These are phyloP conservation scores for Etheostoma cragini DNA, from an alignment of 2,113 vertebrate genomes.

Conservation along the genomic window DNA sequence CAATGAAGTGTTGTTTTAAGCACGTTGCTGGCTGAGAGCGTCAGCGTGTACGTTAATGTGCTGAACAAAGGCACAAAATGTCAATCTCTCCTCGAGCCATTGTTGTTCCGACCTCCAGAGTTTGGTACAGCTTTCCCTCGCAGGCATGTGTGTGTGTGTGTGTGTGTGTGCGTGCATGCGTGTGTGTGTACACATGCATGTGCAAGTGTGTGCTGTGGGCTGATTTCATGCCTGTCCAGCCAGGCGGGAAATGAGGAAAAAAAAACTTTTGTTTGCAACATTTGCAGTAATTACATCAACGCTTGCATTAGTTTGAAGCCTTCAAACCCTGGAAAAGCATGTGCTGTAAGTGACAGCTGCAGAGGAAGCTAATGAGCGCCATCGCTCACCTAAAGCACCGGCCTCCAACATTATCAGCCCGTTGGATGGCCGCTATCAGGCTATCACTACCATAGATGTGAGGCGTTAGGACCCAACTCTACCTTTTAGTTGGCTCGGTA, in stretches of 20 bases:
- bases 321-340: slow-evolving; percentile 6
- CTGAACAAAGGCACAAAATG: slow-evolving; percentile 36
- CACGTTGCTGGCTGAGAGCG: neutral
- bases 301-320: slow-evolving; percentile 28
- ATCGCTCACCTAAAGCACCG: neutral
- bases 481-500: too few relatives aligned
- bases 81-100: slow-evolving; percentile 33
- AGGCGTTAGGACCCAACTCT: too few relatives aligned
- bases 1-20: slow-evolving; percentile 1
- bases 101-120: slow-evolving; percentile 49
- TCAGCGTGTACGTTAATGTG: slow-evolving; percentile 11
- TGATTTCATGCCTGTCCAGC: slow-evolving; percentile 48
- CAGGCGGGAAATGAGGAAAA: slow-evolving; percentile 3
- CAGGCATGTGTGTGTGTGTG: slow-evolving; percentile 28
- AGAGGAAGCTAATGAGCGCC: neutral
- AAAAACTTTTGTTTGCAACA: slow-evolving; percentile 30
- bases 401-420: too few relatives aligned
- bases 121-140: slow-evolving; percentile 36
- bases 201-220: slow-evolving; percentile 8
- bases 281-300: slow-evolving; percentile 36
- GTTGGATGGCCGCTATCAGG: too few relatives aligned
- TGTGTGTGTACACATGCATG: too few relatives aligned
- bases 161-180: neutral
- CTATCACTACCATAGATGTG: too few relatives aligned
- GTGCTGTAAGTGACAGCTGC: slow-evolving; percentile 29